Evolutionary conservation across 2,113 vertebrate genomes (phyloP), one percentile per base, ranked within the genome.

Genomic region (Vidua macroura): DNA sequence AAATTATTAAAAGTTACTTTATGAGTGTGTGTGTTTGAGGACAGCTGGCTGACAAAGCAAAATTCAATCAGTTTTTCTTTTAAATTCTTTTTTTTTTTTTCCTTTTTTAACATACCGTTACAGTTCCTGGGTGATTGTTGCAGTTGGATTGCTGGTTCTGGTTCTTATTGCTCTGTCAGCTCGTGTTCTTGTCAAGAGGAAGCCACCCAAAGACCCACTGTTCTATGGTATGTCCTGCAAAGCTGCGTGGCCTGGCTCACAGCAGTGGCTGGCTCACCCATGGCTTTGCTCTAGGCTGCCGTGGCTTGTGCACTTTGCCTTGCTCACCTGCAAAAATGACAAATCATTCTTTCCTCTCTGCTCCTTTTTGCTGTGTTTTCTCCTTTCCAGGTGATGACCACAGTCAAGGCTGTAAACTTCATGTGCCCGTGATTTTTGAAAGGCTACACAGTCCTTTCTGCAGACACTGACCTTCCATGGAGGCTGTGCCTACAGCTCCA

Each of bases 191-290:
- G 97, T 99, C 86, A 98, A 98, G 95, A 98, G 98, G 77, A 99
- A 98, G 90, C 97, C 98, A 37, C 99, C 99, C 15, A 97, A 96
- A 85, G 99, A 99, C 81, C 98, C 99, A 0, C 97, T 99, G 24
- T 99, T 99, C 87, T 99, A 99, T 70, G 98, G 99, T 99, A 98
- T 4, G 98, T 90, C 39, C 83, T 74, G 28, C 11, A 23, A n/a
- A 82, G 15, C 37, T 82, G 41, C 18, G 27, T 62, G 60, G 84
- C 49, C 90, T 41, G 58, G 55, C 66, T 72, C 49, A 41, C 73
- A 79, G 68, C 72, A 80, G n/a, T 6, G 49, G 25, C 67, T 88
- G 4, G 1, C 30, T 49, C 25, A 35, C 24, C 70, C 30, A 4
- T 0, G 48, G 37, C 31, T 84, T 37, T 82, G 41, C n/a, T 37